These are phyloP conservation scores for Typhlomys cinereus DNA, from an alignment of 2,113 vertebrate species.

Conservation along the genomic window DNA sequence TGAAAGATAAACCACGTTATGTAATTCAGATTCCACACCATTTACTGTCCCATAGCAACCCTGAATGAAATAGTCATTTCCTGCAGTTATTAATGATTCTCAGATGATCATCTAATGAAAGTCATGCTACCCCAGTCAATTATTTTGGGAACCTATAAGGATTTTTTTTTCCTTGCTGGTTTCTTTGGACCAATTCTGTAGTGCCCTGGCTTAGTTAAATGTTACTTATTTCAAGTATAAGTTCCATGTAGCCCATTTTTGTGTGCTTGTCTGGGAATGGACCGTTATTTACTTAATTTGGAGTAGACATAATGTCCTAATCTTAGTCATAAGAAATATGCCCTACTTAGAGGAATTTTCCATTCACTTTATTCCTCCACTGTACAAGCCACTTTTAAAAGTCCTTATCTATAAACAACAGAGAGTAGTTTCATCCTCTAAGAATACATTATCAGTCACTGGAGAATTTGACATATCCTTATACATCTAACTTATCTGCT, in stretches of 20 bases:
- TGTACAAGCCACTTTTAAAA: conserved; percentile 62
- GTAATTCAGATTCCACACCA: conserved; percentile 79
- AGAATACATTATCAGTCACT: conserved; percentile 59
- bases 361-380: conserved; percentile 63
- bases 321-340: conserved; percentile 67
- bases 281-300: conserved; percentile 62
- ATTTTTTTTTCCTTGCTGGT: conserved; percentile 23
- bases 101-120: conserved; percentile 74
- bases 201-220: conserved; percentile 62
- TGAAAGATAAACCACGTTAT: conserved; percentile 71
- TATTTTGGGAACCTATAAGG: conserved; percentile 52
- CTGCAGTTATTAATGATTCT: conserved; percentile 81
- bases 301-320: conserved; percentile 50
- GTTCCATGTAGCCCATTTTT: conserved; percentile 50
- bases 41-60: conserved; percentile 74
- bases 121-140: conserved; percentile 56
- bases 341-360: conserved; percentile 58
- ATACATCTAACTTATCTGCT: conserved; percentile 37
- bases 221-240: conserved; percentile 57
- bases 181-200: conserved; percentile 57
- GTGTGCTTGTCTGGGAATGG: conserved; percentile 60
- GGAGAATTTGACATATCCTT: conserved; percentile 52
- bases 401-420: conserved; percentile 68
- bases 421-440: conserved; percentile 38
- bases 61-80: conserved; percentile 79